phyloP scores from a whole-genome alignment of 2,888 invertebrate genomes.

The Dasypogon diadema region DNA sequence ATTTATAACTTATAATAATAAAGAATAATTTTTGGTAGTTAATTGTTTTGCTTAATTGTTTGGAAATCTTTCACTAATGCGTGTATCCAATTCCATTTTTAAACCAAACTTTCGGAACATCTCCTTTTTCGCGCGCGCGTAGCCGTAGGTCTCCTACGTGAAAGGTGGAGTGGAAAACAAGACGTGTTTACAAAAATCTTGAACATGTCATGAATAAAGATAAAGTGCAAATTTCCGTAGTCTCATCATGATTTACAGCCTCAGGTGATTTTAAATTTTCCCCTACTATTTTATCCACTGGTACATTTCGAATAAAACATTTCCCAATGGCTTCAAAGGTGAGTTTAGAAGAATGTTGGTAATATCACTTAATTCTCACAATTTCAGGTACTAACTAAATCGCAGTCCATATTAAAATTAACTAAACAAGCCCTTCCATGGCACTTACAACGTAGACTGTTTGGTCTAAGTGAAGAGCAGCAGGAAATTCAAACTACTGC shows the following conservation, averaged over 20 bases:
- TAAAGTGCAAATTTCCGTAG: background rate
- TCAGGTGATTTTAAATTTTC: background rate
- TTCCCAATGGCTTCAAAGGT: background rate
- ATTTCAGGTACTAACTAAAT: background rate
- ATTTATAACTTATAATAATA: too few species aligned
- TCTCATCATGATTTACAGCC: background rate
- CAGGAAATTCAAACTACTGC: constrained; percentile 66
- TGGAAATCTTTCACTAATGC: too few species aligned
- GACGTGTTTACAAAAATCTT: constrained; percentile 10
- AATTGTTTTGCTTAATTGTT: too few species aligned
- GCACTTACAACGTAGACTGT: too few species aligned
- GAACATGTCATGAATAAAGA: constrained; percentile 13
- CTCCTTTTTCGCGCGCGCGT: too few species aligned
- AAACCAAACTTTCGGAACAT: too few species aligned
- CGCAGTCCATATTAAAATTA: background rate
- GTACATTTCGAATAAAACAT: too few species aligned
- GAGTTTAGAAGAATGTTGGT: background rate
- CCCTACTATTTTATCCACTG: background rate
- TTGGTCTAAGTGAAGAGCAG: constrained; percentile 66
- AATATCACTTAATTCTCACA: background rate
- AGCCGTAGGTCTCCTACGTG: too few species aligned
- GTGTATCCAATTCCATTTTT: too few species aligned
- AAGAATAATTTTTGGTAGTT: too few species aligned
- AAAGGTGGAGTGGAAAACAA: too few species aligned
- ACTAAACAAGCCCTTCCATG: background rate